phyloP scores from a whole-genome alignment of 2,797 vertebrate species.

The Buceros bicornis region DNA sequence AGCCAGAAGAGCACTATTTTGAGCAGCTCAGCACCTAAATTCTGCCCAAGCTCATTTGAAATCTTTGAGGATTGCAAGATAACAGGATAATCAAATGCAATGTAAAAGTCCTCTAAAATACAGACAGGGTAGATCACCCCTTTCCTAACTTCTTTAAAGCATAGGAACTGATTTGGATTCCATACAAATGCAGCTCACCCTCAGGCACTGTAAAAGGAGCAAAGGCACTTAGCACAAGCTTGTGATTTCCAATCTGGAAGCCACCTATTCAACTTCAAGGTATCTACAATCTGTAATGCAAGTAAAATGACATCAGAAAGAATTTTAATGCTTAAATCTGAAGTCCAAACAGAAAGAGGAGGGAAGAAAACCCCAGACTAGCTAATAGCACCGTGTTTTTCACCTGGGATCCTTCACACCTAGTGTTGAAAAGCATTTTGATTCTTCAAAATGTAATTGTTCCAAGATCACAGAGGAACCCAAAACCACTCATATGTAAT shows the following conservation, averaged over 20 bases:
- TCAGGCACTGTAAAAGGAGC: background rate
- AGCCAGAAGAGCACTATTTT: background rate
- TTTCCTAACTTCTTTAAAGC: background rate
- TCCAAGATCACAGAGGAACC: background rate
- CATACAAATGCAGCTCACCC: background rate
- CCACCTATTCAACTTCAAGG: background rate
- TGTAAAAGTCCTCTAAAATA: background rate
- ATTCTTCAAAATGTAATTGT: background rate
- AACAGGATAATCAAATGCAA: background rate
- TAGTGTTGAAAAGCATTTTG: background rate
- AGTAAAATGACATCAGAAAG: background rate
- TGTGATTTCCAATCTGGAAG: background rate
- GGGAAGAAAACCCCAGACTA: background rate
- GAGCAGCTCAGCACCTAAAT: background rate
- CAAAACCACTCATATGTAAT: background rate
- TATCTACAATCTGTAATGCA: background rate
- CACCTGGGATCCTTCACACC: background rate
- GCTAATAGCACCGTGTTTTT: background rate
- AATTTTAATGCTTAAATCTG: background rate
- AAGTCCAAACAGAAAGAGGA: background rate
- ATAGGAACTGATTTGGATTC: background rate
- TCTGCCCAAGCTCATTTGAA: background rate
- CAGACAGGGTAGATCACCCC: background rate
- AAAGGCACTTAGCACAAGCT: background rate
- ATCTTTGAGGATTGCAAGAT: background rate